Base-by-base conservation (phyloP, 1,140 invertebrate species). In the Muscidifurax raptorellus region DNA sequence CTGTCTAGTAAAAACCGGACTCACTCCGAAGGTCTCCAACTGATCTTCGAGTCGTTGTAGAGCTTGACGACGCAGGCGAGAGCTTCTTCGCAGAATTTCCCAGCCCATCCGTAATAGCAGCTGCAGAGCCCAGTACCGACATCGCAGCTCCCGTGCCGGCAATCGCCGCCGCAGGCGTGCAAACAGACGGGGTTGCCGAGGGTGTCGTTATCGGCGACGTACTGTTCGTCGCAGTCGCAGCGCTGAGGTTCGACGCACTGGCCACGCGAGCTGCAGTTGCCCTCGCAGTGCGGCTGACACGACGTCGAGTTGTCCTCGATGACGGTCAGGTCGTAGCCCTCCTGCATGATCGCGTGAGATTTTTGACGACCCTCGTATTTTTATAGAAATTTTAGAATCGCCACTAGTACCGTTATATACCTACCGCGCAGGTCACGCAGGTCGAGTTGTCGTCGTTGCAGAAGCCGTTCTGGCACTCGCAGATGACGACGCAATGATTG, bases 221-320 rank as follows among this genome's bases (percentile, higher is more conserved):
- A 91, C 25, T 85, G 81, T 0, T 59, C 44, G 47, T 87, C 22
- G 83, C 91, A 92, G 3, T 64, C 69, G 74, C 92, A 92, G 0
- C 84, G 79, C 9, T 87, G 71, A 0, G 91, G 90, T 1, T 87
- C 87, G 0, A 88, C 36, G 72, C 91, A 92, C 3, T 76, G 75
- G 0, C 89, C 89, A 72, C 91, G 88, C 1, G 28, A n/a, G 0
- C 66, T 64, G 64, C 92, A 92, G 10, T 30, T 80, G 10, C 75
- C 79, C 0, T 79, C 82, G 76, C 88, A 89, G 25, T 82, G 30
- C 3, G 86, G 83, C 7, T 75, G 15, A 32, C 86, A 86, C 1
- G 5, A 71, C 4, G 80, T 69, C 6, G 76, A 32, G 44, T 87
- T 87, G 30, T 47, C 18, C 25, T 47, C 59, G 5, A 27, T 13